Percentiles rank a stretch among this genome's conserved stretches.
Conservation (phyloP, 2,113 vertebrate species). For the Nibea coibor region DNA sequence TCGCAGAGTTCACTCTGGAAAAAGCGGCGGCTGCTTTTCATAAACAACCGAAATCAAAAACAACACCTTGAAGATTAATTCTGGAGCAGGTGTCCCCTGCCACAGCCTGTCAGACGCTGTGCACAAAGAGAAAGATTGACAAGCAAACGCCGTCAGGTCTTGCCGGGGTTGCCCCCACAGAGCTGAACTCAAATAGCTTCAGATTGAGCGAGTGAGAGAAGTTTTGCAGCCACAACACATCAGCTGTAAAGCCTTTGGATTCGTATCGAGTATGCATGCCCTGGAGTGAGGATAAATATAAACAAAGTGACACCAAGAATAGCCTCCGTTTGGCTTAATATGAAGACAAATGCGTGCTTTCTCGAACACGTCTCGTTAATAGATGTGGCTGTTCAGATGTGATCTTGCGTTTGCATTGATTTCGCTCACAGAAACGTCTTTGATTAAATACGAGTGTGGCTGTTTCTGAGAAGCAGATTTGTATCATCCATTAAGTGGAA, state of each 20-base stretch:
- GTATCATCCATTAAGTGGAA: slow-evolving; percentile 62
- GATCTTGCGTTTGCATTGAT: slow-evolving; percentile 68
- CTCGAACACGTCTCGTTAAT: slow-evolving; percentile 48
- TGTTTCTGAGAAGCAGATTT: slow-evolving; percentile 62
- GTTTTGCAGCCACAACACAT: slow-evolving; percentile 33
- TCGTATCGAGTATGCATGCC: not conserved
- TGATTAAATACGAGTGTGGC: slow-evolving; percentile 62
- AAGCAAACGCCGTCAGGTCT: slow-evolving; percentile 65
- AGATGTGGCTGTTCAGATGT: slow-evolving; percentile 54
- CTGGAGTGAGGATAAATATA: slow-evolving; percentile 39
- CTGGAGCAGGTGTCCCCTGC: slow-evolving; percentile 53
- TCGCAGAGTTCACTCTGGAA: slow-evolving; percentile 20
- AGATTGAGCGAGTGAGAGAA: slow-evolving; percentile 38
- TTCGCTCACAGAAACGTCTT: slow-evolving; percentile 48
- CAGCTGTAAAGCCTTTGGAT: slow-evolving; percentile 31
- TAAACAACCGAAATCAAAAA: slow-evolving; percentile 16
- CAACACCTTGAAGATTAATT: slow-evolving; percentile 61
- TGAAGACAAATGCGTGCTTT: slow-evolving; percentile 62
- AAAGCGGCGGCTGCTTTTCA: slow-evolving; percentile 54
- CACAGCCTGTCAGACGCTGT: slow-evolving; percentile 50
- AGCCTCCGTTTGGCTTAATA: slow-evolving; percentile 47
- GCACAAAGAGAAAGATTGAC: slow-evolving; percentile 70
- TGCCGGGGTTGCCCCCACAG: slow-evolving; percentile 47
- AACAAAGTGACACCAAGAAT: slow-evolving; percentile 59
- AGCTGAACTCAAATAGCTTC: slow-evolving; percentile 60